Evolutionary conservation across 1,140 invertebrate species (phyloP).

Genomic region (Lineus longissimus): DNA sequence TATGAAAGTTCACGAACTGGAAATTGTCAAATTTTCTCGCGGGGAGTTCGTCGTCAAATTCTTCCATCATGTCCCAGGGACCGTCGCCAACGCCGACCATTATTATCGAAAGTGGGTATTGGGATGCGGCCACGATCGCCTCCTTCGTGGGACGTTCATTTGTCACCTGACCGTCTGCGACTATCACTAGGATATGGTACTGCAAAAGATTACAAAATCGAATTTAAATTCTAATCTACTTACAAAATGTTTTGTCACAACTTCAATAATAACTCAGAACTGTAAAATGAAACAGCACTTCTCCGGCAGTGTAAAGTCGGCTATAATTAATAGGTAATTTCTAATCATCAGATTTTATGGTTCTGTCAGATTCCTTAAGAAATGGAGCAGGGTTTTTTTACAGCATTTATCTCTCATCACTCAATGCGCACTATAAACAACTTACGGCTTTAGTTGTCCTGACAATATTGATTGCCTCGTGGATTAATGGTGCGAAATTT

Average conservation of each 20-base stretch:
- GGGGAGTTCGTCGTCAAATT: constrained; percentile 58
- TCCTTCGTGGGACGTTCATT: constrained; percentile 51
- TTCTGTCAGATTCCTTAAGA: no score
- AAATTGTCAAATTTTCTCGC: constrained; percentile 59
- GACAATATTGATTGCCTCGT: constrained; percentile 51
- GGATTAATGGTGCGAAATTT: constrained; percentile 56
- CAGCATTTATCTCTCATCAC: no score
- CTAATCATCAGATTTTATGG: no score
- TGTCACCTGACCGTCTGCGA: constrained; percentile 58
- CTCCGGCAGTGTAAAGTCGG: no score
- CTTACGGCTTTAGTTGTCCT: constrained; percentile 34
- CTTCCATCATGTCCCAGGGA: constrained; percentile 57
- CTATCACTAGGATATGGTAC: constrained; percentile 57
- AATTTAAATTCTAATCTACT: no score
- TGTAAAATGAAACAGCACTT: background rate
- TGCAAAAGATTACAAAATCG: constrained; percentile 21
- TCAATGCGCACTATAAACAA: no score
- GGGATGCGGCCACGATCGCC: constrained; percentile 58
- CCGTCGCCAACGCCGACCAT: constrained; percentile 60
- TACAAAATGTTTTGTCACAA: background rate
- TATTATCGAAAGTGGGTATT: constrained; percentile 57
- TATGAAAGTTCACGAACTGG: constrained; percentile 57
- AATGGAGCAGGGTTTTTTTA: no score
- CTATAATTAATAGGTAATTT: no score
- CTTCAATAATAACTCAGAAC: background rate